Evolutionary conservation across 1,140 invertebrate genomes (phyloP), one percentile per base, ranked within the genome.

Genomic region (Drosophila parvula): DNA sequence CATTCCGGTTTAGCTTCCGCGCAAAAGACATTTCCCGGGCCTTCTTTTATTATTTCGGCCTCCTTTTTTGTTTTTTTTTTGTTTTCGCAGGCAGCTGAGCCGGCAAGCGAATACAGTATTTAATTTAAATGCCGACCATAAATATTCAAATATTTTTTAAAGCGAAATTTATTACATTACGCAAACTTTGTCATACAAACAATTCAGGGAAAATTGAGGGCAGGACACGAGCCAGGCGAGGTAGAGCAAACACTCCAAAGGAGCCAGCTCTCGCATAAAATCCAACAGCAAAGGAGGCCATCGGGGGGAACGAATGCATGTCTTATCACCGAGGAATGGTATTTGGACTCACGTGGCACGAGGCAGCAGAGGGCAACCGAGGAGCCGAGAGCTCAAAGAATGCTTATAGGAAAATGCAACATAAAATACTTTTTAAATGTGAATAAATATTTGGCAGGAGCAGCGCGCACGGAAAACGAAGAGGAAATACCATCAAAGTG

Each of bases 391-490:
- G 43, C 40, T 28, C 67, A 63, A 64, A 45, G 68, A 86, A 70
- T 89, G 75, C 83, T 68, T 82, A 79, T 79, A 50, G 79, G 64
- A 63, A 83, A 88, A 88, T 88, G 84, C 73, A 84, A 70, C 84
- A 89, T 89, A 86, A 86, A 86, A 86, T 89, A 78, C 84, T 84
- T 89, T 84, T 78, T 79, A 84, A 89, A 86, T 86, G 73, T 62
- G 84, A 16, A 89, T 89, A 86, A 86, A 88, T 88, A 88, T 88
- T 84, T 88, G 69, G 62, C 36, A 60, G 43, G 18, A 41, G 73
- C 28, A 59, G 43, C 51, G 43, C 51, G 73, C 40, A 57, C 18
- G 63, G 2, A n/a, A 59, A 14, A 10, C 47, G n/a, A 0, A 28
- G n/a, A 30, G 47, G 3, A 38, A 68, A 55, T 69, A 48, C 74